Conservation (phyloP, 2,113 vertebrate species). For the Chionomys nivalis region DNA sequence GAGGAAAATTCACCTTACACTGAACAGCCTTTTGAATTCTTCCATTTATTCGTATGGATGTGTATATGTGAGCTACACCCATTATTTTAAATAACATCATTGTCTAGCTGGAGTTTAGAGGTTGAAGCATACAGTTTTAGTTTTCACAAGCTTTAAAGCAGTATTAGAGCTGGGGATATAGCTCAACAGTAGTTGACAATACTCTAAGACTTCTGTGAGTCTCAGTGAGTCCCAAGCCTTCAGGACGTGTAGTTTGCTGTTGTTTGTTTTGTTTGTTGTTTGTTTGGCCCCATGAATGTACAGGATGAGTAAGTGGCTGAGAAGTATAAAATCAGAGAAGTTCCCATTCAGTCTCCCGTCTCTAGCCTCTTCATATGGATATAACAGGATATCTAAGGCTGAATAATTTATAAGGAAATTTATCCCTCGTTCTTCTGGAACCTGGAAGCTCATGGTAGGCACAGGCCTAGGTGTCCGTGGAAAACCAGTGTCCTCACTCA, state of each 20-base stretch:
- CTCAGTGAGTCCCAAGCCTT: not conserved
- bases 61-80: too few species aligned
- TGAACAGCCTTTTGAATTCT: not conserved
- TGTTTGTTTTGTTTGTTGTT: not conserved
- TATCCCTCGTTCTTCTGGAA: not conserved
- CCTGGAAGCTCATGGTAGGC: not conserved
- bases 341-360: not conserved
- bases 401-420: not conserved
- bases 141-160: not conserved
- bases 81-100: not conserved
- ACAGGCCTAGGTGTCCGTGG: not conserved
- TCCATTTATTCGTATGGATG: not conserved
- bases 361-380: not conserved
- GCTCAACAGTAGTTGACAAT: not conserved
- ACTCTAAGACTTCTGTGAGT: not conserved
- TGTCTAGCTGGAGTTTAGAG: not conserved
- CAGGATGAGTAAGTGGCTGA: not conserved
- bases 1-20: not conserved
- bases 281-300: not conserved
- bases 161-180: not conserved
- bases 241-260: not conserved
- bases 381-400: not conserved
- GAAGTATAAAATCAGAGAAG: not conserved
- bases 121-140: not conserved
- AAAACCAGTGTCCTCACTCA: not conserved